Evolutionary conservation across 2,113 vertebrate genomes (phyloP), one percentile per base, ranked within the genome.

Genomic region (Cheilinus undulatus): DNA sequence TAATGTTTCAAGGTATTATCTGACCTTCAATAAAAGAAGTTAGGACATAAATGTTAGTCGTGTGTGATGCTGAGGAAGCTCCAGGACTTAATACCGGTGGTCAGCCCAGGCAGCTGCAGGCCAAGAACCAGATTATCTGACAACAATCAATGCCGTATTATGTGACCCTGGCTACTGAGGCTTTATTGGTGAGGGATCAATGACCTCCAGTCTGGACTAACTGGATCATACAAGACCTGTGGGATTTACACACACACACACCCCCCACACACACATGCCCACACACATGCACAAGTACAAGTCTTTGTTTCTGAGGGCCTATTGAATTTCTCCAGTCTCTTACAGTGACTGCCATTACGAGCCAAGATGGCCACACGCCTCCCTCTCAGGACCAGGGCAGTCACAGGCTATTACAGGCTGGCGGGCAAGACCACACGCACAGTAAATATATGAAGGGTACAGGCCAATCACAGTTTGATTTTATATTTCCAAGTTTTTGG

Each of bases 121-220:
- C 32, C 2, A 63, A 75, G 79, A 84, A 64, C 9, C 7, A 50
- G 52, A 71, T 69, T 45, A 28, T 82, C 52, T 53, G 49, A 26
- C 13, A 9, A 42, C 70, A 30, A 77, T 84, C 69, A 19, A 87
- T 84, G 61, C 0, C 2, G 23, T 61, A 52, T 86, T 61, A 82
- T 78, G 63, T 73, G 81, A 83, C 73, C 45, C 46, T 22, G 56
- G 56, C 65, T 62, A 70, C 80, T 52, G 60, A 62, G 75, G 58
- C 43, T 76, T 74, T 73, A 83, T 22, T 73, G 74, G 65, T 60
- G 45, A 40, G 45, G 50, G 79, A 87, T 91, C 90, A 67, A 58
- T 82, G 77, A 82, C 57, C 66, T 77, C 28, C 20, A 68, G 82
- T 73, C 79, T 72, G 85, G 63, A 76, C 43, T 78, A 75, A 82